These are phyloP conservation scores for Murina feae DNA, from an alignment of 2,113 vertebrate species.

Conservation along the genomic window DNA sequence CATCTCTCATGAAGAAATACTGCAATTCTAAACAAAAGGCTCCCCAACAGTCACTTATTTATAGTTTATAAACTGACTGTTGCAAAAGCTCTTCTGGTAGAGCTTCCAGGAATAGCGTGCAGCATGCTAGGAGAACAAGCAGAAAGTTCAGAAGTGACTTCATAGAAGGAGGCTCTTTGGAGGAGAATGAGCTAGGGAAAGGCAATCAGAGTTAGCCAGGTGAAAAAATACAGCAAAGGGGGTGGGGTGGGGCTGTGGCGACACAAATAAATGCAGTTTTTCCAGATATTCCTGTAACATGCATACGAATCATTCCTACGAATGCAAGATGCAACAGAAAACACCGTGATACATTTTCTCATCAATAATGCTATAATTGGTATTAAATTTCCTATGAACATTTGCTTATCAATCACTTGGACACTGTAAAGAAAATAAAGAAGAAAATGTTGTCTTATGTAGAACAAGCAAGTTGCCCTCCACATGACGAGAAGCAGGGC, in stretches of 20 bases:
- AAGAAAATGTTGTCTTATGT: neutral
- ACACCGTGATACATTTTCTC: neutral
- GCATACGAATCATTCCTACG: neutral
- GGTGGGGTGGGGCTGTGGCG: neutral
- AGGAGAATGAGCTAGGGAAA: neutral
- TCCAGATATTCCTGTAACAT: neutral
- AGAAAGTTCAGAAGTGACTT: neutral
- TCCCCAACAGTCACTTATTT: neutral
- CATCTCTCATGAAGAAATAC: slow-evolving; percentile 13
- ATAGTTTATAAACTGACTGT: slow-evolving; percentile 15
- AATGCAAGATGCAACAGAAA: neutral
- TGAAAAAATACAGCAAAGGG: neutral
- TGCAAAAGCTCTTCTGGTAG: neutral
- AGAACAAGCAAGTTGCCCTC: neutral
- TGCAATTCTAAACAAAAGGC: neutral
- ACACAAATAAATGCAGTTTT: neutral
- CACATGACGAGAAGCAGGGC: neutral
- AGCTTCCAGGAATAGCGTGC: neutral
- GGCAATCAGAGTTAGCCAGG: neutral
- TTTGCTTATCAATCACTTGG: neutral
- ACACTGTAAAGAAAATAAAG: neutral
- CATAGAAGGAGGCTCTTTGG: neutral
- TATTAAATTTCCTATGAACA: neutral
- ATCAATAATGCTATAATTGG: neutral
- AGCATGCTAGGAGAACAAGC: neutral